Conservation (phyloP, 2,113 vertebrate species). For the Raja brachyura region DNA sequence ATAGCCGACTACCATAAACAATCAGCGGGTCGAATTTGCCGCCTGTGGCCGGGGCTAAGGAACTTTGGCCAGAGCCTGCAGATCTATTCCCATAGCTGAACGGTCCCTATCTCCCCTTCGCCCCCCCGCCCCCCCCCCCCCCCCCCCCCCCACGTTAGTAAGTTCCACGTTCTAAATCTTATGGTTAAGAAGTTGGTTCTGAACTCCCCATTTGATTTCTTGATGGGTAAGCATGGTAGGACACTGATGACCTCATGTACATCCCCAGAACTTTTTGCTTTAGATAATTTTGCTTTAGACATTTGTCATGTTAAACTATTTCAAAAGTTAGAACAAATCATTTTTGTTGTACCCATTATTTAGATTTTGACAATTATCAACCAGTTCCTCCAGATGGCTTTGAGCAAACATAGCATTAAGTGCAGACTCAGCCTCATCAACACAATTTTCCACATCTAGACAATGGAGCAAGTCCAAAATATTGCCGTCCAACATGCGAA, state of each 20-base stretch:
- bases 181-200: not conserved
- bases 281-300: too few relatives aligned
- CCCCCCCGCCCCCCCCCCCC: too few relatives aligned
- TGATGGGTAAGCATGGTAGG: too few relatives aligned
- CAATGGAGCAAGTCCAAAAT: conserved; percentile 78
- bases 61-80: too few relatives aligned
- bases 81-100: too few relatives aligned
- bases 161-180: not conserved
- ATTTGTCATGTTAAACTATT: not conserved
- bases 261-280: not conserved
- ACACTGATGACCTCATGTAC: not conserved
- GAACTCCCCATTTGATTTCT: too few relatives aligned
- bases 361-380: conserved; percentile 57
- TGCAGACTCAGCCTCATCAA: conserved; percentile 65
- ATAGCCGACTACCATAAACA: too few relatives aligned
- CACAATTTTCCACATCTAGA: conserved; percentile 86
- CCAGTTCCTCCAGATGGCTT: conserved; percentile 58
- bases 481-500: conserved; percentile 66
- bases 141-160: not conserved
- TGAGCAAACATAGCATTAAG: conserved; percentile 68
- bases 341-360: conserved; percentile 61
- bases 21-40: too few relatives aligned
- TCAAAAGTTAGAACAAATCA: not conserved
- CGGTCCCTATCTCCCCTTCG: too few relatives aligned
- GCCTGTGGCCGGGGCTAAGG: too few relatives aligned